Evolutionary conservation across 30 jellyfish, hydroid and myxozoan genomes (phyloP).

Genomic region (Chironex yamaguchii): DNA sequence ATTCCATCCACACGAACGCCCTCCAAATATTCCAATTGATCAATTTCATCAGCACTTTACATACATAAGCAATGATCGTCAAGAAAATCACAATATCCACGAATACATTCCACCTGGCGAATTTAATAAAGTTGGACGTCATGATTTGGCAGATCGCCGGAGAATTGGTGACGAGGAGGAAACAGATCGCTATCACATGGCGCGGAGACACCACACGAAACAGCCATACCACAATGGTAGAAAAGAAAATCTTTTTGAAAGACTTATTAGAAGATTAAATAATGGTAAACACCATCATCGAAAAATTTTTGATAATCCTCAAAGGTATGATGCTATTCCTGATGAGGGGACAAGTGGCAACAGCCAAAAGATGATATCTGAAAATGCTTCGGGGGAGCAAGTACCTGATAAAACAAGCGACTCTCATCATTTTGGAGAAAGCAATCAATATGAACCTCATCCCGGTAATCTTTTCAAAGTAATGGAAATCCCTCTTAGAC

Average conservation of each 20-base stretch:
- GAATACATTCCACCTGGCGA: conserved; percentile 63
- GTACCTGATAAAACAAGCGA: too few relatives aligned
- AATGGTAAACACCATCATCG: not conserved
- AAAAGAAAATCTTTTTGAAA: not conserved
- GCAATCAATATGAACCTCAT: not conserved
- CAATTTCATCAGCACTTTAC: conserved; percentile 94
- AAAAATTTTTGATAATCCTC: not conserved
- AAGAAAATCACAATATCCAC: conserved; percentile 75
- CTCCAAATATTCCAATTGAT: conserved; percentile 81
- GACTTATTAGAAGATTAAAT: not conserved
- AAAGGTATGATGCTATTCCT: not conserved
- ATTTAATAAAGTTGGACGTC: not conserved
- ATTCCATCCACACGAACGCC: conserved; percentile 89
- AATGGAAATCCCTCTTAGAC: not conserved
- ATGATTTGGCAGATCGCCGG: too few relatives aligned
- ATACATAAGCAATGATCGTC: conserved; percentile 81
- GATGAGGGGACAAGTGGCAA: not conserved
- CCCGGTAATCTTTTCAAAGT: not conserved
- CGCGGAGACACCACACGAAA: not conserved
- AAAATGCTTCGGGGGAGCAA: not conserved
- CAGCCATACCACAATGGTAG: not conserved
- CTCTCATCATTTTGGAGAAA: too few relatives aligned
- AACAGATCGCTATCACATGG: not conserved
- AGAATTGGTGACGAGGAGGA: not conserved
- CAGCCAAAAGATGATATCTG: not conserved